Percentiles rank a stretch among this genome's conserved stretches.
These are phyloP conservation scores for Chrysocyon brachyurus DNA, from an alignment of 2,797 vertebrate species.

Conservation along the genomic window DNA sequence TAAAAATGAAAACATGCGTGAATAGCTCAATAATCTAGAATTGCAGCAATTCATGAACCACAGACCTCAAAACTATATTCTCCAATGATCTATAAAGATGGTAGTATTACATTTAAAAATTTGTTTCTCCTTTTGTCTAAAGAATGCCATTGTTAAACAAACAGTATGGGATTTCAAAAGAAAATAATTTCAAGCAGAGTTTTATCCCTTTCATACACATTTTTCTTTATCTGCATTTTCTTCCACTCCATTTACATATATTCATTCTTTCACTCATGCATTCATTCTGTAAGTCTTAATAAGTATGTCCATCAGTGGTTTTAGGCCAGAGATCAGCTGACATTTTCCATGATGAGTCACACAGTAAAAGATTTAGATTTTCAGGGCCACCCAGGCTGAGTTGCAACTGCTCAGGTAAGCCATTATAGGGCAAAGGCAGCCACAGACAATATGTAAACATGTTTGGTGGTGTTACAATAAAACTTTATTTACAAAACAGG, in stretches of 20 bases:
- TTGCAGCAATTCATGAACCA: background rate
- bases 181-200: background rate
- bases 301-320: background rate
- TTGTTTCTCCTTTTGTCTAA: background rate
- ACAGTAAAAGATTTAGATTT: background rate
- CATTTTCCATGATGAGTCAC: background rate
- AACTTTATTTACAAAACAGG: constrained; percentile 60
- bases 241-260: background rate
- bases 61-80: constrained; percentile 37
- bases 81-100: background rate
- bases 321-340: background rate
- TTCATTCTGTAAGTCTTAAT: background rate
- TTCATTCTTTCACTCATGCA: background rate
- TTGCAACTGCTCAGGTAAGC: background rate
- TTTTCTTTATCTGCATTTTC: background rate
- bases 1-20: constrained; percentile 58
- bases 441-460: background rate
- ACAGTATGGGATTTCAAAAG: background rate
- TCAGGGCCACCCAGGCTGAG: background rate
- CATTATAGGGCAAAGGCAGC: background rate
- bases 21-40: constrained; percentile 55
- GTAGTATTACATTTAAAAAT: background rate
- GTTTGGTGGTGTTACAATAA: constrained; percentile 24
- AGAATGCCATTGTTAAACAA: background rate
- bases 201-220: background rate